A percentile compares a stretch with the other conserved stretches of the same genome.
Conservation (phyloP, 2,113 vertebrate species). For the Ancistrus triradiatus region DNA sequence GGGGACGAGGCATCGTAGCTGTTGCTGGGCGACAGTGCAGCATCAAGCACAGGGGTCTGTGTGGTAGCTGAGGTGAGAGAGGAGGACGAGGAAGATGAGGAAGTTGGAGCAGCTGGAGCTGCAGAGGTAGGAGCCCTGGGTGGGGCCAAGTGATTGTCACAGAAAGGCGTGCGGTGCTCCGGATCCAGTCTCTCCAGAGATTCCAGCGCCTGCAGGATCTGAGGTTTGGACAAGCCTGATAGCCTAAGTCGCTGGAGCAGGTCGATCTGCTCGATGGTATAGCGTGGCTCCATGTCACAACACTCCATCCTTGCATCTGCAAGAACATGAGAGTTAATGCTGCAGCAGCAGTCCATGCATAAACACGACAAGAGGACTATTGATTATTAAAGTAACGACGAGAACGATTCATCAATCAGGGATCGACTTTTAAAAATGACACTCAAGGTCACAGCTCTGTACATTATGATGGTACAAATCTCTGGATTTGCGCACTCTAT, state of each 20-base stretch:
- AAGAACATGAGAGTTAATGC: conserved; percentile 7
- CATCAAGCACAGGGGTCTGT: conserved; percentile 72
- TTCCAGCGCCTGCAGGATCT: conserved; percentile 76
- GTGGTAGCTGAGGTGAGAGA: conserved; percentile 76
- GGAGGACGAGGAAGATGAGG: conserved; percentile 67
- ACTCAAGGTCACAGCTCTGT: too few relatives aligned
- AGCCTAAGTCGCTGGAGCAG: conserved; percentile 75
- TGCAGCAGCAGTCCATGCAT: background rate
- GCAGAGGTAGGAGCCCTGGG: conserved; percentile 48
- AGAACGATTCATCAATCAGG: too few relatives aligned
- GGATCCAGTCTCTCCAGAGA: conserved; percentile 76
- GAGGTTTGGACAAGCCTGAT: conserved; percentile 76
- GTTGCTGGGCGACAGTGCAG: conserved; percentile 73
- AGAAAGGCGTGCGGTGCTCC: conserved; percentile 64
- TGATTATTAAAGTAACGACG: too few relatives aligned
- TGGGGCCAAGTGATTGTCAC: conserved; percentile 57
- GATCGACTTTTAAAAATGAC: too few relatives aligned
- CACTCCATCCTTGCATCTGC: conserved; percentile 72
- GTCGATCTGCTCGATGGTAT: conserved; percentile 80
- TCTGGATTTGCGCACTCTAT: too few relatives aligned
- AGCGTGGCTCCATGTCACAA: conserved; percentile 74
- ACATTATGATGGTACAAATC: too few relatives aligned
- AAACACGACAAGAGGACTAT: too few relatives aligned
- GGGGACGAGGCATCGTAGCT: conserved; percentile 78
- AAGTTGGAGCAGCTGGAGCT: conserved; percentile 59